Base-by-base conservation (phyloP, 2,113 vertebrate species). In the Danio rerio region DNA sequence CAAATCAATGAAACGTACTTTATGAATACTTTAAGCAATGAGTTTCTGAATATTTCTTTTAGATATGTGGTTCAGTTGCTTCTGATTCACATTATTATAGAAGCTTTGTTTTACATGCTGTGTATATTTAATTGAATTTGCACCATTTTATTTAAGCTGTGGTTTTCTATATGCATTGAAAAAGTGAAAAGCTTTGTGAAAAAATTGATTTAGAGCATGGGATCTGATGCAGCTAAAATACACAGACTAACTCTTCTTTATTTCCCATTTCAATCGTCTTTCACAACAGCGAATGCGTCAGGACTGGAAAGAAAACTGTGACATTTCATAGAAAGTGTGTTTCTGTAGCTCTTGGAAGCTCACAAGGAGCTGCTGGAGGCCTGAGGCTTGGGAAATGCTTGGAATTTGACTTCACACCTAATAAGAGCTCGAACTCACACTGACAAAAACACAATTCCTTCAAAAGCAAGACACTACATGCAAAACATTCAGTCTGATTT, bases 401-500 rank as follows among this genome's bases (percentile, higher is more conserved):
- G 74, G 84, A 82, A 85, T 82, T 71, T 55, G 31, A 9, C 53
- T 82, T 49, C 50, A 61, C 40, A 75, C 59, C 9, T 62, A 84
- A 81, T 16, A 5, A 40, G 21, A 20, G 15, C 66, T 71, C 65
- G 62, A 55, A 62, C 65, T 78, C 45, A 69, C 74, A 53, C 71
- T 61, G 56, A 85, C 72, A 83, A 52, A 70, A 62, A 40, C 43
- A 59, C 70, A 70, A 66, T 82, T 82, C 72, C 61, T 45, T 82
- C 31, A 55, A 45, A n/a, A 0, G 43, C 43, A 12, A 49, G 0
- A 69, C 5, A 68, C 16, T 47, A 20, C 42, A 68, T 15, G 7
- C 13, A 43, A 7, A 66, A 66, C 31, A 31, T 31, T 31, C 31
- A 31, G 31, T 31, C 31, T 2, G 31, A 31, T 31, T 31, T 31